These are phyloP conservation scores for Sciurus vulgaris DNA, from an alignment of 2,797 vertebrate species.

Conservation along the genomic window DNA sequence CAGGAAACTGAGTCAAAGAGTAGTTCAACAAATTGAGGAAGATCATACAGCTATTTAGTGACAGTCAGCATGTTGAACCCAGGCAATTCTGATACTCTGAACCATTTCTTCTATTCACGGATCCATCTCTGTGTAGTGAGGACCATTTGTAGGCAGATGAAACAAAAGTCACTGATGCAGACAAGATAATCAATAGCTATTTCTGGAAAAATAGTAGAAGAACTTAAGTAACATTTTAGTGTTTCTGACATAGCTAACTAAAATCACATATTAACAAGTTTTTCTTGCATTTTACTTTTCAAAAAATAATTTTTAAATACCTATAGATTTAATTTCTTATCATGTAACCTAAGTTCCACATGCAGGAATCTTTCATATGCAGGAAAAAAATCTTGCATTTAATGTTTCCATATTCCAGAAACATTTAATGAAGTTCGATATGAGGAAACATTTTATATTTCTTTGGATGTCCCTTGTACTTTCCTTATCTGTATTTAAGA, in stretches of 20 bases:
- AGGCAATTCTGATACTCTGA: not conserved
- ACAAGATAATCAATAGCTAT: not conserved
- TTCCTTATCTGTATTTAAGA: not conserved
- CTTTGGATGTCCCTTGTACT: not conserved
- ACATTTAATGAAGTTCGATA: not conserved
- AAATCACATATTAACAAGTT: not conserved
- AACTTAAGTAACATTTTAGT: slow-evolving; percentile 5
- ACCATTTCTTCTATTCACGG: not conserved
- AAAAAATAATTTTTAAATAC: slow-evolving; percentile 18
- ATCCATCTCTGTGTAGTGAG: not conserved
- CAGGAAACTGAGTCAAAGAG: not conserved
- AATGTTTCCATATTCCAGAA: not conserved
- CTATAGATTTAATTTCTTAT: slow-evolving; percentile 34
- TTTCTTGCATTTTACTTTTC: slow-evolving; percentile 41
- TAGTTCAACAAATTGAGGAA: not conserved
- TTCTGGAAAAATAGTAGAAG: not conserved
- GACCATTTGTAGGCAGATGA: not conserved
- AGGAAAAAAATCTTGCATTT: slow-evolving; percentile 42
- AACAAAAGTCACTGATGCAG: not conserved
- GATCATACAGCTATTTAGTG: not conserved
- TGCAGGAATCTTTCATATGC: not conserved
- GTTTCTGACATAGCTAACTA: not conserved
- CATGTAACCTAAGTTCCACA: not conserved
- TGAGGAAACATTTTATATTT: not conserved
- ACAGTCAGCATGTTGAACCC: not conserved